Base-by-base conservation (phyloP, 2,113 vertebrate genomes). In the Galeopterus variegatus region DNA sequence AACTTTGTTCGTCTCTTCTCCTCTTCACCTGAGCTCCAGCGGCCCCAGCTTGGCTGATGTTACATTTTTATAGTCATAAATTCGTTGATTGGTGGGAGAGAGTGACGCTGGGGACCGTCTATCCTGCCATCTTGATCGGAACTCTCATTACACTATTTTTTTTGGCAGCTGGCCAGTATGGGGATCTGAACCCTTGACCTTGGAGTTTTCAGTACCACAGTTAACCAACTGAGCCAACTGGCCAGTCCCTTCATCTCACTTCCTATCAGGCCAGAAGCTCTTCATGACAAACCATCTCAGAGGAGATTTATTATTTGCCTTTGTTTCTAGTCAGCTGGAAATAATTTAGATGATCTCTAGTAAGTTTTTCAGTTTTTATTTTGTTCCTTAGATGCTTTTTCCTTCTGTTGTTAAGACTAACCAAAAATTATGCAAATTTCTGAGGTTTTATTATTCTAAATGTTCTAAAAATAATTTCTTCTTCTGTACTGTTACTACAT, bases 291-390 rank as follows among this genome's bases (percentile, higher is more conserved):
- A 86, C 41, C 36, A 62, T 80, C 50, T 65, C 70, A 77, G 14
- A 94, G 67, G n/a, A 93, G 69, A 81, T 73, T 15, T 75, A 45
- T 67, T 82, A 45, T 77, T 85, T 95, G 50, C n/a, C 65, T 95
- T 96, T 62, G 41, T 90, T 96, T 95, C 72, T 88, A 92, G 84
- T 72, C 60, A 87, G 45, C 15, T 76, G 36, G 41, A 90, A 80
- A 83, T 62, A 76, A 80, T 88, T 76, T 58, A 60, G 36, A 67
- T 92, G 23, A 45, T 92, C 26, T 60, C 79, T 90, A 50, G 50
- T 67, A 64, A 36, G 15, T 8, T 67, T 79, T 54, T 75, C 33
- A 26, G 6, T 77, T 84, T 54, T 52, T 24, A 48, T 65, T 62
- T 82, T 48, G 12, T 75, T 54, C 58, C 69, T 90, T 88, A 81